Base-by-base conservation (phyloP, 2,113 vertebrate species). In the Rutilus rutilus region DNA sequence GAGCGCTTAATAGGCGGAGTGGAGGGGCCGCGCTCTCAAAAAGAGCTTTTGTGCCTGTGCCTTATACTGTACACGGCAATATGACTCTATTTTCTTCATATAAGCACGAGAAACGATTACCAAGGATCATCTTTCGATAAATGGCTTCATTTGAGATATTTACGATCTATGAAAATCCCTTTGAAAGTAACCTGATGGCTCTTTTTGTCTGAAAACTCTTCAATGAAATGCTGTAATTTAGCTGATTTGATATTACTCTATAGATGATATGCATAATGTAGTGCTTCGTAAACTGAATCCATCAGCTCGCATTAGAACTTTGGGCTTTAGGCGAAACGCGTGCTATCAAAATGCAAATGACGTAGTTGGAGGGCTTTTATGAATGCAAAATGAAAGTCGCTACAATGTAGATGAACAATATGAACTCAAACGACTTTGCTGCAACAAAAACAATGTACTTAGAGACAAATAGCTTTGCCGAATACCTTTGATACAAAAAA, bases 281-380 rank as follows among this genome's bases (percentile, higher is more conserved):
- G 89, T 78, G 87, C 84, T 88, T 88, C 85, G 86, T 87, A 88
- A 85, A 85, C 74, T 42, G 77, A 83, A 47, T 60, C 62, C 27
- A 57, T 60, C 45, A 64, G 65, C 87, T 80, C 80, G 78, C 77
- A 91, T 90, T 86, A 88, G 87, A 89, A 89, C 86, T 92, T 86
- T 64, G 54, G 14, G 89, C 91, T 93, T 87, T 78, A 84, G 91
- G 92, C 92, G 77, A 85, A 90, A 86, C 62, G 27, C 39, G 85
- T 50, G 59, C 90, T 91, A 94, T 93, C 88, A 94, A 92, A 93
- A 92, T 93, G 93, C 92, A 93, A 93, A 93, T 87, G 89, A 84
- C 88, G 85, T 83, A 7, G 75, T 77, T 77, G 69, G 69, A 86
- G 30, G 60, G n/a, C 77, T 87, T 86, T 86, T n/a, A 83, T 83